A percentile compares a stretch with the other conserved stretches of the same genome.
Evolutionary conservation across 2,888 invertebrate species (phyloP).

Genomic region (Venustoraphidia nigricollis): DNA sequence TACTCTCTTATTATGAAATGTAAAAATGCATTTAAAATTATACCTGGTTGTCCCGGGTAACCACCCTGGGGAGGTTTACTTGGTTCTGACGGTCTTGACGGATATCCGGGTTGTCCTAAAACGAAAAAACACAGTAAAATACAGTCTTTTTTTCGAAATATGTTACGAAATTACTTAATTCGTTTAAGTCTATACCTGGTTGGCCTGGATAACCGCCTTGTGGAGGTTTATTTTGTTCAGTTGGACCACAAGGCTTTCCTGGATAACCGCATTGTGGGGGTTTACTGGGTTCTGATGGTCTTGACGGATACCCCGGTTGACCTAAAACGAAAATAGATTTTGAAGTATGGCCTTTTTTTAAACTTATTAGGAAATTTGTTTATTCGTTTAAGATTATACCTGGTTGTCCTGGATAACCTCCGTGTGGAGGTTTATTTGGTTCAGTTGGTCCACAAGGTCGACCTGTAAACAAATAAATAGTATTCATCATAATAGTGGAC

Average conservation of each 20-base stretch:
- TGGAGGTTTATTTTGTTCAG: slow-evolving; percentile 17
- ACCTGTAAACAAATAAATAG: too few relatives aligned
- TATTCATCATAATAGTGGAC: too few relatives aligned
- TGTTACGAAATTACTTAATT: slow-evolving; percentile 11
- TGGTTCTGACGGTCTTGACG: slow-evolving; percentile 11
- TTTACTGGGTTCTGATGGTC: background rate
- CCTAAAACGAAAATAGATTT: background rate
- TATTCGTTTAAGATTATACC: too few relatives aligned
- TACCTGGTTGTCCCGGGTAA: slow-evolving; percentile 7
- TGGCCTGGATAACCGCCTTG: slow-evolving; percentile 9
- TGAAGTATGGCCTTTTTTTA: too few relatives aligned
- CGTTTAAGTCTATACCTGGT: slow-evolving; percentile 15
- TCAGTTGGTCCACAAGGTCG: slow-evolving; percentile 4
- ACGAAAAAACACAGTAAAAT: too few relatives aligned
- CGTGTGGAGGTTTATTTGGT: background rate
- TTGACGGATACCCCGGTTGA: slow-evolving; percentile 9
- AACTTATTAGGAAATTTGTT: too few relatives aligned
- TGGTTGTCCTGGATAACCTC: background rate
- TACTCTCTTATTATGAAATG: too few relatives aligned
- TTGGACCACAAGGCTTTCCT: slow-evolving; percentile 8
- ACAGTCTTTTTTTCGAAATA: too few relatives aligned
- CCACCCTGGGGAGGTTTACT: slow-evolving; percentile 9
- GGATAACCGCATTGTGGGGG: slow-evolving; percentile 9
- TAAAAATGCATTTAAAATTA: too few relatives aligned
- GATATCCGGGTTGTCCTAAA: slow-evolving; percentile 6